These are phyloP conservation scores for Pseudonaja textilis DNA, from an alignment of 2,113 vertebrate genomes.

Conservation along the genomic window DNA sequence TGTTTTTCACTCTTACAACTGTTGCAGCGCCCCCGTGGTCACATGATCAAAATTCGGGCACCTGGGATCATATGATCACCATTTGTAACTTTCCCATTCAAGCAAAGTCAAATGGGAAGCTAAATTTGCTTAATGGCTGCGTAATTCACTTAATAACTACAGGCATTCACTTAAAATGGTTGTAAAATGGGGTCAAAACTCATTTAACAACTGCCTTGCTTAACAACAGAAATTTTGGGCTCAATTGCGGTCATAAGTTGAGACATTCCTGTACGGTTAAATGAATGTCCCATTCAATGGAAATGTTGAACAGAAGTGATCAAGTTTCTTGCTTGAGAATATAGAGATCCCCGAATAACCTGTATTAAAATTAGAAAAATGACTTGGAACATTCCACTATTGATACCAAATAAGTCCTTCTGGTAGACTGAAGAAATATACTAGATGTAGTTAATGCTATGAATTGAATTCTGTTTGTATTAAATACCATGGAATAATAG, in stretches of 20 bases:
- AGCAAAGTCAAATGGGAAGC: neutral
- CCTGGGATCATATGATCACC: neutral
- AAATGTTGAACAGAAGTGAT: neutral
- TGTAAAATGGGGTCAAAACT: neutral
- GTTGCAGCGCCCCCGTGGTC: neutral
- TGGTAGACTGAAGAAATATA: neutral
- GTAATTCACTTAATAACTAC: neutral
- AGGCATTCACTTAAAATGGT: neutral
- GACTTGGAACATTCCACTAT: neutral
- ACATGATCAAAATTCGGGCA: neutral
- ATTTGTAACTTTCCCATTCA: neutral
- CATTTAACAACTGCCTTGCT: neutral
- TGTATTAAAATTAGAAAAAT: neutral
- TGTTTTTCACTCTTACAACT: neutral
- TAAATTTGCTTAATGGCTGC: neutral
- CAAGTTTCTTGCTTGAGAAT: neutral
- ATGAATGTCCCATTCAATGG: neutral
- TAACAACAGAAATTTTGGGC: neutral
- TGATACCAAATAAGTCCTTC: neutral
- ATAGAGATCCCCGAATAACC: neutral
- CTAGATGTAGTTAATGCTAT: neutral
- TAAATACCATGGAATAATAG: neutral
- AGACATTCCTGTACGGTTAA: neutral
- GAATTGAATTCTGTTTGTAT: neutral
- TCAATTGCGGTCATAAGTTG: neutral